A percentile compares a stretch with the other conserved stretches of the same genome.
Conservation (phyloP, 92 coral and sea anemone species). For the Zoanthus solanderi region DNA sequence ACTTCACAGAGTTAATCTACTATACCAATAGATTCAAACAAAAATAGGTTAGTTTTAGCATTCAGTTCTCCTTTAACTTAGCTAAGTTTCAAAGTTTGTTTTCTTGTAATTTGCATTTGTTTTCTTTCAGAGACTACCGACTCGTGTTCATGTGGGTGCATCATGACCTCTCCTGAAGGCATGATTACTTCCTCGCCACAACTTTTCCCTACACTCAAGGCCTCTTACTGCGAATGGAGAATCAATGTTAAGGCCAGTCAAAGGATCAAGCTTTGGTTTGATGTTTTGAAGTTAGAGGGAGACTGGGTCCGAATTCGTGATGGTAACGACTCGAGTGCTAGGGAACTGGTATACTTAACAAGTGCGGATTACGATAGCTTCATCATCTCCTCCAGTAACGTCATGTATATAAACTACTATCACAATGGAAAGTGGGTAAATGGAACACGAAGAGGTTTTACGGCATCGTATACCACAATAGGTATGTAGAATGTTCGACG, state of each 20-base stretch:
- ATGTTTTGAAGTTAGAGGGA: conserved; percentile 79
- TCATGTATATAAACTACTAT: conserved; percentile 73
- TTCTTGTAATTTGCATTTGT: neutral
- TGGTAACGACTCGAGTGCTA: conserved; percentile 85
- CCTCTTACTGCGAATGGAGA: conserved; percentile 82
- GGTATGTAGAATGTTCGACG: conserved; percentile 32
- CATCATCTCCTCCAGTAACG: conserved; percentile 70
- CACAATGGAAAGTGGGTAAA: conserved; percentile 86
- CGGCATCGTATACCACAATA: conserved; percentile 79
- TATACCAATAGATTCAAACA: no score
- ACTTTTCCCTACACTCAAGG: conserved; percentile 68
- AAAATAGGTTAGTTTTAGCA: no score
- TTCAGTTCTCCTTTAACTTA: no score
- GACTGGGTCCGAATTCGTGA: conserved; percentile 82
- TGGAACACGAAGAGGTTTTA: conserved; percentile 82
- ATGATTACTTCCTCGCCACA: conserved; percentile 92
- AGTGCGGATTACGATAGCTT: conserved; percentile 48
- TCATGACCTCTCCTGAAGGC: conserved; percentile 78
- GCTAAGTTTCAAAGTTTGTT: no score
- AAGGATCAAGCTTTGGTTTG: conserved; percentile 90
- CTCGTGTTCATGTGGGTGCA: conserved; percentile 88
- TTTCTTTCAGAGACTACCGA: conserved; percentile 51
- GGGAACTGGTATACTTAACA: conserved; percentile 72
- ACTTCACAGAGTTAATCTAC: no score
- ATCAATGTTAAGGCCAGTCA: conserved; percentile 64